Base-by-base conservation (phyloP, 2,888 invertebrate species). In the Bellardia bayeri region DNA sequence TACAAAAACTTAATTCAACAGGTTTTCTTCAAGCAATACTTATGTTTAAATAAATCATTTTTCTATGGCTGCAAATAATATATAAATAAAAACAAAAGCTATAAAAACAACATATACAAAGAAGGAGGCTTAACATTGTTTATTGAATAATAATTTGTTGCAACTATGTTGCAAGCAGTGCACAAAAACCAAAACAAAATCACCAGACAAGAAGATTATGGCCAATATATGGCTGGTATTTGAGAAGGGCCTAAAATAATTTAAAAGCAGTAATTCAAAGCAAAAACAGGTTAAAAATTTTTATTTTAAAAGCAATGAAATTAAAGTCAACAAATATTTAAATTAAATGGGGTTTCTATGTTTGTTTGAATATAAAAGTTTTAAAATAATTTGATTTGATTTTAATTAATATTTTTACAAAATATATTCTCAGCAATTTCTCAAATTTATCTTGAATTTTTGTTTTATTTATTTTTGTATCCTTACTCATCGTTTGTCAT, bases 401-500 rank as follows among this genome's bases (percentile, higher is more conserved):
- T 45, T 45, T 45, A 45, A 45, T 71, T 54, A 54, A 40, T 5
- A 2, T 58, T 69, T 2, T 51, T n/a, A n/a, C 30, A 11, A 0
- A 40, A 30, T 3, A 16, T 33, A 40, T 13, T 85, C 49, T 45
- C 16, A 80, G 14, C 81, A 81, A 69, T 75, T 75, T 81, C 56
- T 85, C 75, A 81, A 81, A 63, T 69, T 75, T 54, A 81, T 56
- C 54, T 66, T 61, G 49, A 78, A 33, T 58, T 81, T 61, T 40
- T 45, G 5, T n/a, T 40, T 61, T 69, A 45, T 14, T 61, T 42
- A 30, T 61, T 3, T 56, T 69, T 16, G 13, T 13, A 33, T 81
- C 64, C 69, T 82, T 71, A 75, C 69, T 87, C 82, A 75, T 85
- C 79, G 85, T 82, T 85, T 82, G 85, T 82, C 87, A 87, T 87